These are phyloP conservation scores for Halichoerus grypus DNA, from an alignment of 2,113 vertebrate genomes.

Conservation along the genomic window DNA sequence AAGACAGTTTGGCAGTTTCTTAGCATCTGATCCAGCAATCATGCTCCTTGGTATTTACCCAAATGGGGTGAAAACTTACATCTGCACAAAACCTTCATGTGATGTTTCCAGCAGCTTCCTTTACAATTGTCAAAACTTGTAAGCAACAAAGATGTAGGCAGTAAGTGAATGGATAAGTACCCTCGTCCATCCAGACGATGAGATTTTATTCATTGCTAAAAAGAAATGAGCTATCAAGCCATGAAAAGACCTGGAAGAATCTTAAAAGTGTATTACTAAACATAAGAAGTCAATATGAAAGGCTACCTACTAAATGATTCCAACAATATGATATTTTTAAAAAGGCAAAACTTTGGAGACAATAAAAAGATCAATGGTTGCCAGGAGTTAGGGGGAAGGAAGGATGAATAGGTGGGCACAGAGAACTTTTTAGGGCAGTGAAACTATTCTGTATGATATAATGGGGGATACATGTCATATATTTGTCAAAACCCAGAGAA, in stretches of 20 bases:
- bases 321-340: not conserved
- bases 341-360: not conserved
- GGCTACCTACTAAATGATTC: not conserved
- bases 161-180: not conserved
- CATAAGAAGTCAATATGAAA: not conserved
- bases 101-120: not conserved
- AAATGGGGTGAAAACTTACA: not conserved
- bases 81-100: not conserved
- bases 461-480: not conserved
- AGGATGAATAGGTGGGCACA: not conserved
- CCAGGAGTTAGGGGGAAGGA: not conserved
- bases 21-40: not conserved
- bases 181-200: not conserved
- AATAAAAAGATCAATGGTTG: not conserved
- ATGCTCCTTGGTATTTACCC: not conserved
- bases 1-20: not conserved
- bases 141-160: not conserved
- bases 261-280: not conserved
- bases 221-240: not conserved
- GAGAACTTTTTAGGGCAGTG: not conserved
- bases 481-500: not conserved
- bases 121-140: not conserved
- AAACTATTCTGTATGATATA: not conserved
- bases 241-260: not conserved
- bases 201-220: not conserved